A percentile compares a stretch with the other conserved stretches of the same genome.
Evolutionary conservation across 2,888 invertebrate genomes (phyloP).

Genomic region (Noctua comes): DNA sequence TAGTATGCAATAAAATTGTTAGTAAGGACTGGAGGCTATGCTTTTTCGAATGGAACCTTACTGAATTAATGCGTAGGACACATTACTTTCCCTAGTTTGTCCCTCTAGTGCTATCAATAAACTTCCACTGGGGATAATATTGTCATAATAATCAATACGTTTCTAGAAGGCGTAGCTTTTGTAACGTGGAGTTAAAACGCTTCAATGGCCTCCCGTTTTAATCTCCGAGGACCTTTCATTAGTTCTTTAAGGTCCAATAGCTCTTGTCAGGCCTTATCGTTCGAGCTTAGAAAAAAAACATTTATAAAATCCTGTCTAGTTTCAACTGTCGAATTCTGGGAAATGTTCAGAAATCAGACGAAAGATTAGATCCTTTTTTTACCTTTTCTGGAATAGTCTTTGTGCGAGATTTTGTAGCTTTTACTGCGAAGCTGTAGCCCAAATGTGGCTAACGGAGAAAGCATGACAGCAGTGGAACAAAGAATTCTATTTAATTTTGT

Average conservation of each 20-base stretch:
- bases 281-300: neutral
- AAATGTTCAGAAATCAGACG: neutral
- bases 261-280: conserved; percentile 2
- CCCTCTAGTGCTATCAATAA: conserved; percentile 14
- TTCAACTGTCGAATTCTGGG: neutral
- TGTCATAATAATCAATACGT: conserved; percentile 4
- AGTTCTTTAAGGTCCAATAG: conserved; percentile 19
- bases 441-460: conserved; percentile 22
- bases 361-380: neutral
- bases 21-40: neutral
- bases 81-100: neutral
- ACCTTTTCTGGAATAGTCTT: neutral
- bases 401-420: conserved; percentile 1
- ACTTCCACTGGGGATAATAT: neutral
- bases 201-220: conserved; percentile 18
- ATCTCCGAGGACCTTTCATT: conserved; percentile 20
- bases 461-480: neutral
- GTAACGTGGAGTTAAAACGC: conserved; percentile 5
- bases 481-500: conserved; percentile 1
- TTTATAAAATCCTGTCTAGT: conserved; percentile 13
- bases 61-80: neutral
- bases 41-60: neutral
- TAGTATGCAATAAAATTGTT: neutral
- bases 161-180: conserved; percentile 2
- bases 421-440: neutral